A percentile compares a stretch with the other conserved stretches of the same genome.
Evolutionary conservation across 1,140 invertebrate species (phyloP).

Genomic region (Drosophila simulans): DNA sequence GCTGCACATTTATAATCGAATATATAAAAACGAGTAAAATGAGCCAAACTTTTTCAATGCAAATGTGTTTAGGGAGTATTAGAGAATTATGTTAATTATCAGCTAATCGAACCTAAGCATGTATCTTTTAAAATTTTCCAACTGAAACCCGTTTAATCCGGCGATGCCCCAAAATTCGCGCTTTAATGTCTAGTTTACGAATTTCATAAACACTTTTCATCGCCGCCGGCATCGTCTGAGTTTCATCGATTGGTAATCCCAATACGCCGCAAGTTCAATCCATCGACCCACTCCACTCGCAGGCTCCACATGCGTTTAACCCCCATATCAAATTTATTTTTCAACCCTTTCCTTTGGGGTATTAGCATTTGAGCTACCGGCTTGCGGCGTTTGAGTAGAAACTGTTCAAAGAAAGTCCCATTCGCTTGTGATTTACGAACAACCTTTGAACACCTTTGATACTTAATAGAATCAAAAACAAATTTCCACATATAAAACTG

Average conservation of each 20-base stretch:
- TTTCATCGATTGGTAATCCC: slow-evolving; percentile 43
- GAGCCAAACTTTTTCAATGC: too few relatives aligned
- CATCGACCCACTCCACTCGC: slow-evolving; percentile 11
- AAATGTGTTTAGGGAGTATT: too few relatives aligned
- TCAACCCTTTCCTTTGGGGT: not conserved
- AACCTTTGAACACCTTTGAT: too few relatives aligned
- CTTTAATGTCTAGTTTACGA: not conserved
- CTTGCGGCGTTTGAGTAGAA: not conserved
- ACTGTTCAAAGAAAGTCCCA: not conserved
- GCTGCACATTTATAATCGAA: not conserved
- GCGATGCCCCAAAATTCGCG: not conserved
- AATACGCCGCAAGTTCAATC: slow-evolving; percentile 34
- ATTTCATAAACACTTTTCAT: not conserved
- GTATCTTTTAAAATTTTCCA: not conserved
- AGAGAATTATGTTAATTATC: too few relatives aligned
- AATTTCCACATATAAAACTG: too few relatives aligned
- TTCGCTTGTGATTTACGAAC: not conserved
- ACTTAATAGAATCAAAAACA: not conserved
- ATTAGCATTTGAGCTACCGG: not conserved
- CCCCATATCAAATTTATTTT: slow-evolving; percentile 3
- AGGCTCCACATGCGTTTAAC: not conserved
- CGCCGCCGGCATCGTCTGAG: slow-evolving; percentile 10
- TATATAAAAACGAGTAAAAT: not conserved
- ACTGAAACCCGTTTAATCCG: not conserved
- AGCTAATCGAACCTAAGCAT: too few relatives aligned